A percentile compares a stretch with the other conserved stretches of the same genome.
These are phyloP conservation scores for Phalera bucephala DNA, from an alignment of 2,888 invertebrate genomes.

Conservation along the genomic window DNA sequence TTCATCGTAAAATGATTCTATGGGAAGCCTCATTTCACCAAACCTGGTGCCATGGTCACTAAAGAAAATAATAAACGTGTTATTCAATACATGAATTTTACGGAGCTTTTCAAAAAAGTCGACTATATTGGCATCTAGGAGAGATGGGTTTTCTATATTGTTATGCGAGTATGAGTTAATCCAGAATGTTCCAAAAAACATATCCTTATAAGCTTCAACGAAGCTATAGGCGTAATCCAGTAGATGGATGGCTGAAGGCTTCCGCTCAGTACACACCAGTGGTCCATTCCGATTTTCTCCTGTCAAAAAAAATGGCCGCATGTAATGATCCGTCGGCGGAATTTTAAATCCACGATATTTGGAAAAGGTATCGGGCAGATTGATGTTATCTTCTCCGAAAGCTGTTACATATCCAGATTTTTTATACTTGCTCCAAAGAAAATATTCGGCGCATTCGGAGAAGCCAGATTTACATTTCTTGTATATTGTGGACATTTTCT, in stretches of 20 bases:
- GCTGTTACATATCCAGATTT: slow-evolving; percentile 88
- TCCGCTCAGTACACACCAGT: slow-evolving; percentile 62
- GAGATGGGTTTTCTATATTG: slow-evolving; percentile 83
- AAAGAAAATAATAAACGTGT: slow-evolving; percentile 86
- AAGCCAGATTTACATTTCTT: slow-evolving; percentile 67
- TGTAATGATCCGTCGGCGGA: slow-evolving; percentile 91
- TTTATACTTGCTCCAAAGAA: slow-evolving; percentile 90
- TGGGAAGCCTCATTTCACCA: slow-evolving; percentile 85
- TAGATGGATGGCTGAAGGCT: slow-evolving; percentile 85
- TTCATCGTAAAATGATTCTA: slow-evolving; percentile 90
- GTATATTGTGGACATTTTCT: slow-evolving; percentile 75
- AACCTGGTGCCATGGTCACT: slow-evolving; percentile 91
- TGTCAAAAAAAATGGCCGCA: slow-evolving; percentile 88
- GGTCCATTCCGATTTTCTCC: slow-evolving; percentile 75
- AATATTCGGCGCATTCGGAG: slow-evolving; percentile 86
- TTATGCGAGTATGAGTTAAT: slow-evolving; percentile 89
- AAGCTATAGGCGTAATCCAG: slow-evolving; percentile 86
- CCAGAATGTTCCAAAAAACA: slow-evolving; percentile 90
- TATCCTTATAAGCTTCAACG: slow-evolving; percentile 80
- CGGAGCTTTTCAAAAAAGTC: slow-evolving; percentile 80
- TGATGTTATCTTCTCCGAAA: slow-evolving; percentile 88
- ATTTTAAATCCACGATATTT: slow-evolving; percentile 84
- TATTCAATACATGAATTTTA: slow-evolving; percentile 79
- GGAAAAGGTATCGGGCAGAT: slow-evolving; percentile 85
- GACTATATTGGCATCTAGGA: slow-evolving; percentile 84